Evolutionary conservation across 1,140 invertebrate genomes (phyloP), one percentile per base, ranked within the genome.

Genomic region (Caenorhabditis brenneri): DNA sequence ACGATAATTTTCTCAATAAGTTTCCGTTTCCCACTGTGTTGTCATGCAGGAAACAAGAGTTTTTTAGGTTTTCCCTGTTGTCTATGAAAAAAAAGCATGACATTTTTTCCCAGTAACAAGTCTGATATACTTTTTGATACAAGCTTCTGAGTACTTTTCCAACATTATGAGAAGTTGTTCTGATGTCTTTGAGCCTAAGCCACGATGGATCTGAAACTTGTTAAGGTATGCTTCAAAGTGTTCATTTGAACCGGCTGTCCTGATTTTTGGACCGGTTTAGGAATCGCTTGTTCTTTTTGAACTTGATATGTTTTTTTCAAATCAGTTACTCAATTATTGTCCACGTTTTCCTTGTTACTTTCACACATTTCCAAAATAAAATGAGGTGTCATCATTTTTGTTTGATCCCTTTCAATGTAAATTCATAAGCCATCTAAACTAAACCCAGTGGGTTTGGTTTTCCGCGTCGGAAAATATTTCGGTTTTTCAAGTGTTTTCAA

Each of bases 1-100:
- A 42, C 65, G 19, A 74, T 74, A 42, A 74, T 74, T 74, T 74
- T 74, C 65, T 74, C 36, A 42, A 42, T 24, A 74, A 42, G 65
- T 42, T 74, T 74, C 65, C 65, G 65, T 65, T 15, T 19, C 24
- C 36, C 36, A 22, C 24, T 55, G 22, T 36, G 29, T 39, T 74
- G 65, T 42, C 65, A 19, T 16, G 65, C 33, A 74, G 31, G 36
- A 74, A 74, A 15, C n/a, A 22, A 22, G 42, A 1, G 19, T 74
- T 24, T 74, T 74, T 74, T 29, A 27, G 24, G 27, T 51, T 51
- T 51, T 3, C 4, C 4, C 39, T 6, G 39, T 42, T n/a, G n/a
- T n/a, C n/a, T n/a, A n/a, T n/a, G n/a, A n/a, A 42, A 12, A n/a
- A 51, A 51, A 51, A 16, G 15, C 15, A n/a, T 51, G 49, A 51